These are phyloP conservation scores for Cremastobaeus sp. DNA, from an alignment of 2,888 invertebrate genomes.

Conservation along the genomic window DNA sequence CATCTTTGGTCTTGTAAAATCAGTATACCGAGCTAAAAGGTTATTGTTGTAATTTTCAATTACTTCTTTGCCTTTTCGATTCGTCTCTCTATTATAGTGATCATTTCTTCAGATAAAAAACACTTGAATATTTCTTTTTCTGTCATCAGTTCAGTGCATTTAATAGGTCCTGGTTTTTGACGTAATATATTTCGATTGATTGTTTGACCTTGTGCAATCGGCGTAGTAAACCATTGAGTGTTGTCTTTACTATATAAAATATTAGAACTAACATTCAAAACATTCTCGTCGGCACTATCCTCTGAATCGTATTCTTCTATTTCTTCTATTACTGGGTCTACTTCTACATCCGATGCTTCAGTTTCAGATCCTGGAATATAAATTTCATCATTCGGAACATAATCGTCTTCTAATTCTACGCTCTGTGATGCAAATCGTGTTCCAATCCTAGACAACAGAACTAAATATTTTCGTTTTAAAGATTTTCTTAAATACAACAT, in stretches of 20 bases:
- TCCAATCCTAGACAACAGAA: too few species aligned
- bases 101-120: constrained; percentile 21
- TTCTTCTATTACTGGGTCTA: background rate
- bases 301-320: background rate
- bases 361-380: constrained; percentile 1
- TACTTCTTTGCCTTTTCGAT: constrained; percentile 25
- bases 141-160: background rate
- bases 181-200: constrained; percentile 20
- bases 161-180: constrained; percentile 16
- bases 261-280: background rate
- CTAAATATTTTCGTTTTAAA: too few species aligned
- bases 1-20: constrained; percentile 5
- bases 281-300: background rate
- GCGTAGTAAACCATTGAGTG: background rate
- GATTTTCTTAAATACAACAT: too few species aligned
- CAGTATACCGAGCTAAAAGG: constrained; percentile 27
- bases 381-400: background rate
- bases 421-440: too few species aligned
- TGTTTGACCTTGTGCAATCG: background rate
- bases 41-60: constrained; percentile 23
- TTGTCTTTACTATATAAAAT: constrained; percentile 2
- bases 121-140: constrained; percentile 7
- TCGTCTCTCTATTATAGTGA: constrained; percentile 20
- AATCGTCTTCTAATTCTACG: too few species aligned
- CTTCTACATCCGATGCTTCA: constrained; percentile 5